These are phyloP conservation scores for Brachystomella parvula DNA, from an alignment of 1,140 invertebrate genomes.

Conservation along the genomic window DNA sequence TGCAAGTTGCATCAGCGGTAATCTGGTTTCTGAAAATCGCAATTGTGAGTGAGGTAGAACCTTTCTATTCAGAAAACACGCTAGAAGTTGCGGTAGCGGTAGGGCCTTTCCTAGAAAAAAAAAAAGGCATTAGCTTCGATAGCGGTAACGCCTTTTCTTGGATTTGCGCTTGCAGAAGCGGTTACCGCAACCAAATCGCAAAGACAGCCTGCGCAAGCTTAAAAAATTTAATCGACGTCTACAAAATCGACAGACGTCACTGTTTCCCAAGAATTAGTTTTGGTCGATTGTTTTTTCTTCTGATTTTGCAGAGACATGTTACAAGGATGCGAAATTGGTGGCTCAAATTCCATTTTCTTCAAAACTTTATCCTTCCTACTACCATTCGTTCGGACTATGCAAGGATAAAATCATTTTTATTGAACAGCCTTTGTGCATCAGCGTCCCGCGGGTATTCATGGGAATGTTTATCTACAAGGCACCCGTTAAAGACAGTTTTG, in stretches of 20 bases:
- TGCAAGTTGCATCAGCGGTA: too few relatives aligned
- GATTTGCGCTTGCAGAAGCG: background rate
- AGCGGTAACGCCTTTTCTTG: background rate
- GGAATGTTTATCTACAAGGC: slow-evolving; percentile 42
- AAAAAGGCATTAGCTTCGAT: too few relatives aligned
- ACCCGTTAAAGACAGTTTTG: slow-evolving; percentile 44
- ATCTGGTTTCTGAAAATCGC: too few relatives aligned
- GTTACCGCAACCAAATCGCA: background rate
- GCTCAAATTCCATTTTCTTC: slow-evolving; percentile 43
- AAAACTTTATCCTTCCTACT: slow-evolving; percentile 45
- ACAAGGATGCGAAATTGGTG: slow-evolving; percentile 39
- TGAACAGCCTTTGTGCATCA: slow-evolving; percentile 47
- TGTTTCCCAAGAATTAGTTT: background rate
- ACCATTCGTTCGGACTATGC: slow-evolving; percentile 51
- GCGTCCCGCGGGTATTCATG: slow-evolving; percentile 43
- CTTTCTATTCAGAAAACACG: too few relatives aligned
- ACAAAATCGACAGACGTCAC: background rate
- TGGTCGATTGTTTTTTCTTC: background rate
- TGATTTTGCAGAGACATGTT: slow-evolving; percentile 23
- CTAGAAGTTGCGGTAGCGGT: too few relatives aligned
- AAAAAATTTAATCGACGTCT: background rate
- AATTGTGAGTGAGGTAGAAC: too few relatives aligned
- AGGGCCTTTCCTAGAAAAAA: too few relatives aligned
- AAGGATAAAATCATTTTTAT: slow-evolving; percentile 49
- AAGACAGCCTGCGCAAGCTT: background rate